These are phyloP conservation scores for Dendrocincla fuliginosa DNA, from an alignment of 2,797 vertebrate genomes.

Conservation along the genomic window DNA sequence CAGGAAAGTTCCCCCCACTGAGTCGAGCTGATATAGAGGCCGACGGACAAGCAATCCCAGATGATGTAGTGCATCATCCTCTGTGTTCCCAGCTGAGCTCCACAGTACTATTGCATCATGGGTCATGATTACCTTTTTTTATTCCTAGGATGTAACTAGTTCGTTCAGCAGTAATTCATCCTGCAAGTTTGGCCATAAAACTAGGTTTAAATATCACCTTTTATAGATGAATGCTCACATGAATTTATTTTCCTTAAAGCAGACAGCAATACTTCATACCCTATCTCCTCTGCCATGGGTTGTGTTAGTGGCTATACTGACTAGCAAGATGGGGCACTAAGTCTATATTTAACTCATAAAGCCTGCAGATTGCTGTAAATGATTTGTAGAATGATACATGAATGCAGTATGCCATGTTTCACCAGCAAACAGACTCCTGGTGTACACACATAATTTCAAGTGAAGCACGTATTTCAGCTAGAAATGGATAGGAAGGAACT, in stretches of 20 bases:
- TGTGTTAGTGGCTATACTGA: neutral
- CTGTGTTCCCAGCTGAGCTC: neutral
- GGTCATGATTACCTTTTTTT: neutral
- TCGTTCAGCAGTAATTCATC: conserved; percentile 13
- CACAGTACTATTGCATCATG: neutral
- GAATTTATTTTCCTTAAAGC: conserved; percentile 38
- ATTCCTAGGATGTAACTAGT: neutral
- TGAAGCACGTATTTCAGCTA: neutral
- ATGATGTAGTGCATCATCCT: neutral
- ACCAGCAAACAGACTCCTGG: neutral
- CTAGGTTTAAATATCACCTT: conserved; percentile 41
- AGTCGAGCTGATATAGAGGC: neutral
- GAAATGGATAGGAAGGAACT: neutral
- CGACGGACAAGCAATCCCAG: neutral
- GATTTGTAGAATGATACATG: neutral
- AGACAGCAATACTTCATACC: conserved; percentile 21
- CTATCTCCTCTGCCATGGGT: conserved; percentile 17
- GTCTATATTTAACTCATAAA: conserved; percentile 16
- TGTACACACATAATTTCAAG: neutral
- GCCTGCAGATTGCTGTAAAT: neutral
- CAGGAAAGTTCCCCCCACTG: neutral
- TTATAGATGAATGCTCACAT: conserved; percentile 7
- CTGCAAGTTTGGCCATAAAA: conserved; percentile 19
- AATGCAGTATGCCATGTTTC: neutral
- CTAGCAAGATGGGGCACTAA: neutral